Evolutionary conservation across 2,113 vertebrate genomes (phyloP).

Genomic region (Bufo bufo): DNA sequence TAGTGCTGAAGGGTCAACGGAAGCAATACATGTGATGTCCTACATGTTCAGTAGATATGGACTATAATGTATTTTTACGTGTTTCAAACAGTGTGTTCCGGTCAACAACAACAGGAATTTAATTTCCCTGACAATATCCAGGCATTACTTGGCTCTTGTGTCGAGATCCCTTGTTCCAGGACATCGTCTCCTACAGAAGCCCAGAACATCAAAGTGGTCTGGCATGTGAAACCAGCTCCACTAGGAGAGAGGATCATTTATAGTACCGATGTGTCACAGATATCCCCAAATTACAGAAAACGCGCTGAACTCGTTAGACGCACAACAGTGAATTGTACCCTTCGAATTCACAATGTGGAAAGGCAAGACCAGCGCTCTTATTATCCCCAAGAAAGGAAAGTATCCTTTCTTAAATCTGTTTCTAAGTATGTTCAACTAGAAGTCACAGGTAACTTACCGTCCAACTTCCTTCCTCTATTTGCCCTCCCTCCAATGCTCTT

Average conservation of each 20-base stretch:
- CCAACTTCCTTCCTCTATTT: background rate
- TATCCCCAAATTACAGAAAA: background rate
- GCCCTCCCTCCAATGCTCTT: background rate
- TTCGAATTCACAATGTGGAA: background rate
- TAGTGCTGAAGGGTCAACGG: too few species aligned
- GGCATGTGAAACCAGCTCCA: background rate
- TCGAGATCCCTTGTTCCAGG: constrained; percentile 10
- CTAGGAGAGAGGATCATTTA: background rate
- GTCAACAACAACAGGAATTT: background rate
- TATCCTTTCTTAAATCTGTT: fast-evolving
- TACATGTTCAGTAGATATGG: background rate
- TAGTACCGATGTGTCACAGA: background rate
- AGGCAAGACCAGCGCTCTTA: background rate
- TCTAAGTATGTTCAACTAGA: background rate
- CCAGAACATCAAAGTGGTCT: background rate
- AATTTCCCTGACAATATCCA: background rate
- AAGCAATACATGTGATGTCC: background rate
- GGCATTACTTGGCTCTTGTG: constrained; percentile 29
- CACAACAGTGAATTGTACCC: background rate
- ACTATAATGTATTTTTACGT: background rate
- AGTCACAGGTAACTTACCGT: constrained; percentile 18
- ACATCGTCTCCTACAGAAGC: background rate
- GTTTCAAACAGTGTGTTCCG: background rate
- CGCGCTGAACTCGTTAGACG: background rate
- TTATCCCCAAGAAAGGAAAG: background rate